Base-by-base conservation (phyloP, 2,888 invertebrate species). In the Acleris emargana region DNA sequence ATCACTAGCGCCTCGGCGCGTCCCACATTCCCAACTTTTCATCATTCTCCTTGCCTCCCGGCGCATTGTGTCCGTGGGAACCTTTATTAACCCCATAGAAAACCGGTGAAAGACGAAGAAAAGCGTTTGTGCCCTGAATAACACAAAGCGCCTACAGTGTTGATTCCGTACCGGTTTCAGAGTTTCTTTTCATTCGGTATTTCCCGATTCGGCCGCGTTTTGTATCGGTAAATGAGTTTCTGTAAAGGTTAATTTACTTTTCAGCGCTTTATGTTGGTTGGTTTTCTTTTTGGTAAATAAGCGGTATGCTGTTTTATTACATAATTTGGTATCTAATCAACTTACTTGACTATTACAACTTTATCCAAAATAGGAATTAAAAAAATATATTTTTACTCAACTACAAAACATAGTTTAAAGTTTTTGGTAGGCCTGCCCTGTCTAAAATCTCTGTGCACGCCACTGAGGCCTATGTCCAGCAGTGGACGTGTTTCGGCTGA, bases 11-110 rank as follows among this genome's bases (percentile, higher is more conserved):
- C 81, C 83, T 73, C 84, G 82, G 80, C 83, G 85, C 89, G 91
- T 86, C 91, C 92, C 88, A 91, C 88, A 90, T 91, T 90, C 84
- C 84, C 84, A 86, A 91, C 87, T 91, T 91, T 91, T 90, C 91
- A 91, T 89, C 89, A 85, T 82, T 82, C 87, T 85, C 87, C 87
- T 89, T 85, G 85, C 88, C 86, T 87, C 86, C 83, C 81, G 76
- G 79, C 82, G 76, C 83, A 91, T 91, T 91, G 91, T 91, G 91
- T 86, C 88, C 89, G 90, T 88, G 88, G 84, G 88, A 91, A 90
- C 91, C 91, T 91, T 91, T 92, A 92, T 92, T 92, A 84, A 90
- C 89, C 79, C 88, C 83, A 90, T 91, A 90, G 90, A 91, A 91
- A 91, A 81, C 86, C 79, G 59, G 82, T 92, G 91, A 91, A 92